Conservation (phyloP, 2,888 invertebrate species). For the Pachycephus smyrnensis region DNA sequence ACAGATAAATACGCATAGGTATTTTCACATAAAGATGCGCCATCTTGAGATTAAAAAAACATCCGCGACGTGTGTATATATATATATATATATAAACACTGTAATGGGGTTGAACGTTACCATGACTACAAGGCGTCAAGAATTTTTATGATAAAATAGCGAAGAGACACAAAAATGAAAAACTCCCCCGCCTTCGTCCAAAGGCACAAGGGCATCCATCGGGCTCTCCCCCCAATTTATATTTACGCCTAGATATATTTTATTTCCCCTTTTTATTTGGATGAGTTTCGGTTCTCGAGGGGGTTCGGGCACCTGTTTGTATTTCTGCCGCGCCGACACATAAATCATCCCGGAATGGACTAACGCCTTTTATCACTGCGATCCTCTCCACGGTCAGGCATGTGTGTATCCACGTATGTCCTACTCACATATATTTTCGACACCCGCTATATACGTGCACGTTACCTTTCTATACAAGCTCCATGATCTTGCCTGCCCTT, state of each 20-base stretch:
- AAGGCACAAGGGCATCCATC: neutral
- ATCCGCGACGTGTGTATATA: neutral
- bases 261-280: conserved; percentile 40
- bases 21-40: neutral
- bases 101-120: neutral
- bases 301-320: conserved; percentile 59
- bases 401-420: neutral
- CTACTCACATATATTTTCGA: neutral
- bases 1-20: neutral
- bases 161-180: conserved; percentile 7
- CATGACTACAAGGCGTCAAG: conserved; percentile 23
- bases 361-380: conserved; percentile 57
- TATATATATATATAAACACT: too few relatives aligned
- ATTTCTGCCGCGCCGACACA: conserved; percentile 57
- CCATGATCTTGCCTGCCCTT: neutral
- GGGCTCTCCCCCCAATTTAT: conserved; percentile 24
- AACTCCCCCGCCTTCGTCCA: neutral
- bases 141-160: conserved; percentile 43
- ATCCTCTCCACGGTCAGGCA: conserved; percentile 15
- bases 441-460: neutral
- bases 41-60: neutral
- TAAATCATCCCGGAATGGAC: conserved; percentile 60
- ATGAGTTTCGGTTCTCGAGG: conserved; percentile 47
- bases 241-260: conserved; percentile 38
- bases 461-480: neutral